A percentile compares a stretch with the other conserved stretches of the same genome.
These are phyloP conservation scores for Diploscapter pachys DNA, from an alignment of 1,140 invertebrate species.

Conservation along the genomic window DNA sequence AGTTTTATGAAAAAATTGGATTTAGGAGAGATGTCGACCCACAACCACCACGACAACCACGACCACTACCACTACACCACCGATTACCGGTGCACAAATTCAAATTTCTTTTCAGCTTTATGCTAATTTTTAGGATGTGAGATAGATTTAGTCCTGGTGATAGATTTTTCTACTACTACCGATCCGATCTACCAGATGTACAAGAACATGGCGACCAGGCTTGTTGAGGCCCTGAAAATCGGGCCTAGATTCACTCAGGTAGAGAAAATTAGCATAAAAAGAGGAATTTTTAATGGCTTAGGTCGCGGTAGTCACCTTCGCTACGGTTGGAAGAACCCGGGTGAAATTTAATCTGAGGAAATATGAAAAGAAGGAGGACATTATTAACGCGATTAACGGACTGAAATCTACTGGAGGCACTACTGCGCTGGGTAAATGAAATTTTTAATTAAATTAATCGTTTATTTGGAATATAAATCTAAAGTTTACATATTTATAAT, in stretches of 20 bases:
- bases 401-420: constrained; percentile 52
- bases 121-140: constrained; percentile 40
- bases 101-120: neutral
- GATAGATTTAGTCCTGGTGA: constrained; percentile 51
- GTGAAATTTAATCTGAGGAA: constrained; percentile 50
- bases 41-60: constrained; percentile 54
- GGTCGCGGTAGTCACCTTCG: constrained; percentile 52
- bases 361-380: constrained; percentile 48
- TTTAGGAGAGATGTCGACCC: constrained; percentile 49
- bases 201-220: constrained; percentile 39
- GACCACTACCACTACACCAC: constrained; percentile 52
- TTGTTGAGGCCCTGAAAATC: constrained; percentile 48
- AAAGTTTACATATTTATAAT: neutral
- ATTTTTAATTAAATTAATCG: neutral
- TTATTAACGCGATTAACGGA: constrained; percentile 44
- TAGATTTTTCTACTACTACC: constrained; percentile 57
- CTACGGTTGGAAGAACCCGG: constrained; percentile 48
- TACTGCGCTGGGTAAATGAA: constrained; percentile 47
- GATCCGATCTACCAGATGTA: constrained; percentile 49
- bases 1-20: too few relatives aligned
- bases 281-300: constrained; percentile 3
- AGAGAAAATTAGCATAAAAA: neutral
- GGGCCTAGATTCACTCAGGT: constrained; percentile 53
- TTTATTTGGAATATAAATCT: neutral
- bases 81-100: constrained; percentile 43